phyloP scores from a whole-genome alignment of 2,888 invertebrate genomes.

The Erpobdella octoculata region DNA sequence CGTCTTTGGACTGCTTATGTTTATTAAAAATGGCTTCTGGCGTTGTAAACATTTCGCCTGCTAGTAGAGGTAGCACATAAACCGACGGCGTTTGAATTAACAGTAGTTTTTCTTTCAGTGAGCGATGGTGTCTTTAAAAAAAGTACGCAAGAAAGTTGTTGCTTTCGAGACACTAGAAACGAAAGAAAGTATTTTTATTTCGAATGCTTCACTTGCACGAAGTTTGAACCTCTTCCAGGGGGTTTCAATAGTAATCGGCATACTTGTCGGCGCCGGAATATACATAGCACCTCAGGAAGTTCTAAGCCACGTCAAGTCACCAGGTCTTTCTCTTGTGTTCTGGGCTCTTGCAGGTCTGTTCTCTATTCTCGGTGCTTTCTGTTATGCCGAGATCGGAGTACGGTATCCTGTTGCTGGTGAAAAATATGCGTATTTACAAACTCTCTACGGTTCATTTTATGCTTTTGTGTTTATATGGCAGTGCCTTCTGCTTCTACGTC shows the following conservation, averaged over 20 bases:
- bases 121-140: too few species aligned
- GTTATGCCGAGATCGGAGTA: conserved; percentile 80
- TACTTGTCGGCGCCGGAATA: conserved; percentile 35
- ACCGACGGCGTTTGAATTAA: too few species aligned
- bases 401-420: conserved; percentile 63
- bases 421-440: conserved; percentile 54
- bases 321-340: conserved; percentile 68
- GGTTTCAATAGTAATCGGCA: conserved; percentile 29
- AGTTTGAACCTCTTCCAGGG: conserved; percentile 31
- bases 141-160: too few species aligned
- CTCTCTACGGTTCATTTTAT: conserved; percentile 47
- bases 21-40: too few species aligned
- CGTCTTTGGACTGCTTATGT: too few species aligned
- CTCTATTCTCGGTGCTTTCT: conserved; percentile 71
- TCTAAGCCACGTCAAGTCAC: conserved; percentile 59
- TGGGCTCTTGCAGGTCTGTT: conserved; percentile 77
- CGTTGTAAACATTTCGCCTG: too few species aligned
- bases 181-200: background rate
- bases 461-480: conserved; percentile 49
- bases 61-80: too few species aligned
- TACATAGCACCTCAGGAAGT: conserved; percentile 34
- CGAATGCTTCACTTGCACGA: conserved; percentile 20
- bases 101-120: too few species aligned
- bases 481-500: conserved; percentile 46
- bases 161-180: too few species aligned